Evolutionary conservation across 2,113 vertebrate species (phyloP), one percentile per base, ranked within the genome.

Genomic region (Antigone vipio): DNA sequence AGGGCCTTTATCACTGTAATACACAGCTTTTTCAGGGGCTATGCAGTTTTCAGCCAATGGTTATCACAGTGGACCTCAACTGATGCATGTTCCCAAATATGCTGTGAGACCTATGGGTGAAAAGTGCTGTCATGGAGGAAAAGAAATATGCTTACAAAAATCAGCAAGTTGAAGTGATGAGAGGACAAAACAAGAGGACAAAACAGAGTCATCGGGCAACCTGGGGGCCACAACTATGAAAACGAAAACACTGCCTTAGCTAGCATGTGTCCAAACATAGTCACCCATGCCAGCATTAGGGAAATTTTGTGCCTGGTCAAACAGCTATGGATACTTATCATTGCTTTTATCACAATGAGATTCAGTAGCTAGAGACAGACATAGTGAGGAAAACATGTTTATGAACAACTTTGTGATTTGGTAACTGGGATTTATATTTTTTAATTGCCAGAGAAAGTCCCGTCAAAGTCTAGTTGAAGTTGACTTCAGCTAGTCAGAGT

Each of bases 241-340:
- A 30, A 83, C 47, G 32, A 30, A n/a, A 55, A 55, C 4, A 9
- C 11, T 60, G 32, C 17, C 5, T 69, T 64, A 50, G 9, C 21
- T 29, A 24, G 11, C 8, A 1, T 9, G 9, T 47, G 42, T 47
- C 63, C 53, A 56, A 62, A 58, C 32, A 40, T 40, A 40, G 40
- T 40, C 40, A 58, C 3, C 7, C 1, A 0, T 73, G 32, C 8
- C 27, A 74, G 15, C 1, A 1, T 18, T 24, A 53, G 15, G 26
- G 60, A 77, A 59, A 74, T 69, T 45, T 53, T 49, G 14, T 64
- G 20, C 19, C 35, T 42, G 23, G 30, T 78, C n/a, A 60, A 27
- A 42, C 12, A 85, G 14, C 59, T 74, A 30, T n/a, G 10, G 24
- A 15, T 60, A 21, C 19, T 68, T 66, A 11, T 42, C 69, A 30